Evolutionary conservation across 2,888 invertebrate species (phyloP), one percentile per base, ranked within the genome.

Genomic region (Arctia plantaginis): DNA sequence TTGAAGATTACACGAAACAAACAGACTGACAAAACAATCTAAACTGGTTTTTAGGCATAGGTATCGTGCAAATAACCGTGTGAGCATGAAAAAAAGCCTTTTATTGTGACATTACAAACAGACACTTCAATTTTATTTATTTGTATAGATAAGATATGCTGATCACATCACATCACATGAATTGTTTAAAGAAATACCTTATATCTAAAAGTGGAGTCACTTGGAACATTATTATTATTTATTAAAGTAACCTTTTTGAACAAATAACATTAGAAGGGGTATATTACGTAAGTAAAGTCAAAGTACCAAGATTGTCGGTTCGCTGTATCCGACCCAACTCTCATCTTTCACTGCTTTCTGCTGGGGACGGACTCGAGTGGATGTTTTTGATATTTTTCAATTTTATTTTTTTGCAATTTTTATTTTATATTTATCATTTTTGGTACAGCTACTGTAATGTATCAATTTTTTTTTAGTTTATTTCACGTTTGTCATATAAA

Each of bases 341-440:
- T 94, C 94, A 94, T 95, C 95, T 94, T 94, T 94, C 94, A 94
- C 95, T 93, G 94, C 91, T 93, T 91, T 91, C 87, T 84, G 87
- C 78, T 90, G 92, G 95, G 93, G 91, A 77, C 90, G 94, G 69
- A 94, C 81, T 93, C 71, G 35, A 85, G 27, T 10, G 8, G 69
- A 69, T 30, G 7, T 62, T 62, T 59, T 62, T 30, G 72, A 75
- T 76, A 69, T 74, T 76, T 73, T 74, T 39, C 20, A 41, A 0
- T 51, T 51, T 23, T 8, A 51, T 23, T 51, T 51, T 23, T 55
- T 55, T 55, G n/a, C 51, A 55, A 55, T 55, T 55, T 8, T 12
- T 10, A 23, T 55, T 55, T 0, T 51, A 7, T 7, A 51, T 51
- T 51, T 51, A 7, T 23, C 8, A 23, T 51, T 51, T 51, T 23